Percentiles rank a stretch among this genome's conserved stretches.
Evolutionary conservation across 2,888 invertebrate genomes (phyloP).

Genomic region (Spisula subtruncata): DNA sequence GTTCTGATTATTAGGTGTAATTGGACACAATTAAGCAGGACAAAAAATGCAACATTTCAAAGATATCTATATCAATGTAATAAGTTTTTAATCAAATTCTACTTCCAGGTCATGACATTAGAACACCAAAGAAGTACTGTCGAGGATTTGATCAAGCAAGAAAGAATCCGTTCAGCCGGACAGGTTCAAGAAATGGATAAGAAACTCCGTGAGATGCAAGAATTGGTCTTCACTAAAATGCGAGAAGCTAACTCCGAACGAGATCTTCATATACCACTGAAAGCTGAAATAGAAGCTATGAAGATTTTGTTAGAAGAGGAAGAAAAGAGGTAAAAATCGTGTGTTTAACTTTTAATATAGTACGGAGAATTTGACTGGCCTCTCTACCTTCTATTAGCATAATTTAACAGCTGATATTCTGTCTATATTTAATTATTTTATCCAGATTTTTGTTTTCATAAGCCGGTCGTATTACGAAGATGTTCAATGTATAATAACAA

Average conservation of each 20-base stretch:
- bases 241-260: slow-evolving; percentile 81
- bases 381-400: too few relatives aligned
- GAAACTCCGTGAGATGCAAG: slow-evolving; percentile 84
- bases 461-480: too few relatives aligned
- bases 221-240: slow-evolving; percentile 85
- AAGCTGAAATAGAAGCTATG: slow-evolving; percentile 85
- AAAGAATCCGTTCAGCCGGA: slow-evolving; percentile 75
- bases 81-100: neutral
- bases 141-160: slow-evolving; percentile 77
- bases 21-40: too few relatives aligned
- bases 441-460: too few relatives aligned
- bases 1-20: too few relatives aligned
- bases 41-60: too few relatives aligned
- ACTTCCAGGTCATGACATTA: slow-evolving; percentile 77
- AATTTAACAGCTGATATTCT: too few relatives aligned
- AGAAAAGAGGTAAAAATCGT: slow-evolving; percentile 81
- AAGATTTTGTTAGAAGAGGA: slow-evolving; percentile 85
- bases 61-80: too few relatives aligned
- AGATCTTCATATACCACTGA: slow-evolving; percentile 84
- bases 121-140: slow-evolving; percentile 81
- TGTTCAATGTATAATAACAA: too few relatives aligned
- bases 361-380: too few relatives aligned
- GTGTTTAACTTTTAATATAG: neutral
- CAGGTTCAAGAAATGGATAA: slow-evolving; percentile 81
- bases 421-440: too few relatives aligned